These are phyloP conservation scores for Micropoecilia bifurca DNA, from an alignment of 2,797 vertebrate species.

Conservation along the genomic window DNA sequence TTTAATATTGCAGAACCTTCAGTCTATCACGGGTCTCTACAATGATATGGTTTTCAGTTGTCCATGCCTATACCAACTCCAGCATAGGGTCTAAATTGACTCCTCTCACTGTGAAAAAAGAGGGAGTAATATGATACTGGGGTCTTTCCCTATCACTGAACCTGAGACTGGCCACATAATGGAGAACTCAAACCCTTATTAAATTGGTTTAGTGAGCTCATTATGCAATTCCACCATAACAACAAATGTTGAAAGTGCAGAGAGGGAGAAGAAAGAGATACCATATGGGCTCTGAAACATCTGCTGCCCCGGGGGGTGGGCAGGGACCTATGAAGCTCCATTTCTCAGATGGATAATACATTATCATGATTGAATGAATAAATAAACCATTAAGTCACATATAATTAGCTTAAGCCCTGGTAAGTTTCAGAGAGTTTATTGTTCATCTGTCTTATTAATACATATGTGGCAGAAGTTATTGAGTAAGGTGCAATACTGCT, in stretches of 20 bases:
- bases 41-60: constrained; percentile 17
- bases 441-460: constrained; percentile 46
- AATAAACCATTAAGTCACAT: constrained; percentile 77
- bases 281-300: constrained; percentile 81
- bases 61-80: constrained; percentile 14
- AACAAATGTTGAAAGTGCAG: constrained; percentile 59
- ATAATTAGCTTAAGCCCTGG: constrained; percentile 65
- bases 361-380: constrained; percentile 83
- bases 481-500: constrained; percentile 8
- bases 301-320: constrained; percentile 76
- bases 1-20: constrained; percentile 9
- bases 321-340: constrained; percentile 66
- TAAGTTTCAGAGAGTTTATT: constrained; percentile 54
- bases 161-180: constrained; percentile 24
- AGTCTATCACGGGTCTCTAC: constrained; percentile 9
- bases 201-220: constrained; percentile 37
- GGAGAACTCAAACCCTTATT: constrained; percentile 31
- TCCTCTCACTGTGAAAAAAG: constrained; percentile 23
- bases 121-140: constrained; percentile 15
- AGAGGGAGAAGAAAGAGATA: constrained; percentile 46
- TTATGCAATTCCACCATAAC: constrained; percentile 40
- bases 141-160: constrained; percentile 38
- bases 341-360: constrained; percentile 78
- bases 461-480: constrained; percentile 17
- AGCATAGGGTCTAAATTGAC: constrained; percentile 31